Percentiles rank a stretch among this genome's conserved stretches.
phyloP scores from a whole-genome alignment of 2,113 vertebrate genomes.

The Connochaetes taurinus region DNA sequence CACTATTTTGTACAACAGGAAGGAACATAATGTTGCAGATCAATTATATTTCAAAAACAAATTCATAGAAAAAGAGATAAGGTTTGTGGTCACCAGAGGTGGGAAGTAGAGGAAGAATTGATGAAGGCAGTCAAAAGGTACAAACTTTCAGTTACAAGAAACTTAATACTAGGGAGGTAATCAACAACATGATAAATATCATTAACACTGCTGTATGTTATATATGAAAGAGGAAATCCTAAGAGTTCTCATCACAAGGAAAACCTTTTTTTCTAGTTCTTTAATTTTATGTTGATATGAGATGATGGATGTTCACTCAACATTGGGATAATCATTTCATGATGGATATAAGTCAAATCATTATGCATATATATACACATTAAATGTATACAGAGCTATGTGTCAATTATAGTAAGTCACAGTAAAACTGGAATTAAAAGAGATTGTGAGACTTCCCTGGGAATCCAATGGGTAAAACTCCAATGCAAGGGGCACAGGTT shows the following conservation, averaged over 20 bases:
- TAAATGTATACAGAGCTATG: neutral
- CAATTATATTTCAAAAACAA: neutral
- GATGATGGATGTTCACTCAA: neutral
- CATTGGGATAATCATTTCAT: neutral
- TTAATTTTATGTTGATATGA: neutral
- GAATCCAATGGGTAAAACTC: neutral
- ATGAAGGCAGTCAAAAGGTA: neutral
- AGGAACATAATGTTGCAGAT: neutral
- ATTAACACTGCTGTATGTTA: neutral
- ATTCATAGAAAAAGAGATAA: neutral
- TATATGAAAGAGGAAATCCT: neutral
- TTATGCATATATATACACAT: neutral
- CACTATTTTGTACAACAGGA: neutral
- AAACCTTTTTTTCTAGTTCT: neutral
- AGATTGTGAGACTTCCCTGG: neutral
- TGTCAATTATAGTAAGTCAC: neutral
- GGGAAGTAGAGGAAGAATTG: neutral
- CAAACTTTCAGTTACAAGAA: neutral
- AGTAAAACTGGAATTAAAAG: neutral
- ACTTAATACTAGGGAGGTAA: neutral
- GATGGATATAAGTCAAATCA: neutral
- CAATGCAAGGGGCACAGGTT: neutral
- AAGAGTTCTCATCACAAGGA: neutral
- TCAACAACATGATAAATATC: neutral
- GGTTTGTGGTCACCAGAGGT: neutral